A percentile compares a stretch with the other conserved stretches of the same genome.
phyloP scores from a whole-genome alignment of 2,797 vertebrate genomes.

The Lacerta bilineata region DNA sequence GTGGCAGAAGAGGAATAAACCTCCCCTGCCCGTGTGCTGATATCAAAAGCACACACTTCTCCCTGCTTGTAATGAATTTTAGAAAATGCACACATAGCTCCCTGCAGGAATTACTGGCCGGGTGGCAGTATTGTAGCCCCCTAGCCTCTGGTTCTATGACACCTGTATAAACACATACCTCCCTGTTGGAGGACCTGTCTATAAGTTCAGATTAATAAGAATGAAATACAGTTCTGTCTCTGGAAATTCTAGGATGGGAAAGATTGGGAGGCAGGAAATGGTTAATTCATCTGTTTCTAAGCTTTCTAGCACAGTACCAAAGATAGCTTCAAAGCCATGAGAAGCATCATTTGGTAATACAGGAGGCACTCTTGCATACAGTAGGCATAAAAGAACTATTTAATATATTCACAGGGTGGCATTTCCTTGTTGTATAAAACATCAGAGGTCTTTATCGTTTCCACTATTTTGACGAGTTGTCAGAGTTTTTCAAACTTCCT shows the following conservation, averaged over 20 bases:
- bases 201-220: background rate
- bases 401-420: slow-evolving; percentile 59
- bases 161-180: too few species aligned
- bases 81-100: too few species aligned
- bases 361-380: background rate
- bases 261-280: slow-evolving; percentile 43
- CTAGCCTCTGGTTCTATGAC: too few species aligned
- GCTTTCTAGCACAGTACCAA: slow-evolving; percentile 35
- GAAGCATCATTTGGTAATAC: slow-evolving; percentile 42
- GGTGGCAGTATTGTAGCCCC: too few species aligned
- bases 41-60: too few species aligned
- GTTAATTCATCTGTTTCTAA: slow-evolving; percentile 15
- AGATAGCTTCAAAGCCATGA: slow-evolving; percentile 60
- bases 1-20: too few species aligned
- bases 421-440: slow-evolving; percentile 73
- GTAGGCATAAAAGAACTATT: slow-evolving; percentile 62
- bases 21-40: too few species aligned
- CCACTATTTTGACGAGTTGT: slow-evolving; percentile 44
- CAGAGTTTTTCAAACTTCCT: slow-evolving; percentile 37
- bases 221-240: background rate
- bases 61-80: too few species aligned
- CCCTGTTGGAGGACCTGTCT: background rate
- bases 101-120: too few species aligned
- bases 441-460: slow-evolving; percentile 65
- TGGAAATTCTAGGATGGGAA: background rate